Percentiles rank a stretch among this genome's conserved stretches.
Conservation (phyloP, 2,797 vertebrate species). For the Notamacropus eugenii region DNA sequence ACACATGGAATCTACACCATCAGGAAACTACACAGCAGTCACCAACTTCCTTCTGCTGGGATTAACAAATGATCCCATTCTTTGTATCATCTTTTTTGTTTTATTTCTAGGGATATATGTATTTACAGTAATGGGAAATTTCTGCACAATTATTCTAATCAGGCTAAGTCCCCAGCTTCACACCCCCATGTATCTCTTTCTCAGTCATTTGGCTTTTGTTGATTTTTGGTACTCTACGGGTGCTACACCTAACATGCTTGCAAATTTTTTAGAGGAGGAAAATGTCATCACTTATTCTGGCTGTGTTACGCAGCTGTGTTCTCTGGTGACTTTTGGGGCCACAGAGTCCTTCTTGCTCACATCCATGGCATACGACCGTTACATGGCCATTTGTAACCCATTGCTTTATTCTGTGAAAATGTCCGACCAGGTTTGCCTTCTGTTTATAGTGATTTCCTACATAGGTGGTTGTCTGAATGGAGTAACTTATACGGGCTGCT, state of each 20-base stretch:
- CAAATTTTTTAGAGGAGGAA: conserved; percentile 50
- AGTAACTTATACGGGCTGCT: conserved; percentile 69
- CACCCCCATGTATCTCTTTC: conserved; percentile 78
- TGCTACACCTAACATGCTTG: conserved; percentile 73
- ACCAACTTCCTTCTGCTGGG: conserved; percentile 71
- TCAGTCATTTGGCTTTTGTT: conserved; percentile 66
- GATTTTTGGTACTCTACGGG: conserved; percentile 73
- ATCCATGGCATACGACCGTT: conserved; percentile 77
- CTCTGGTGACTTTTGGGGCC: conserved; percentile 63
- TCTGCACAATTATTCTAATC: conserved; percentile 67
- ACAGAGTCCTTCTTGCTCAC: conserved; percentile 73
- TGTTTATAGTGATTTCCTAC: conserved; percentile 45
- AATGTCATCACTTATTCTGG: conserved; percentile 58
- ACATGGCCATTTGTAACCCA: conserved; percentile 74
- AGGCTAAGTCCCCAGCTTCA: conserved; percentile 63
- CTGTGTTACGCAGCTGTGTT: conserved; percentile 71
- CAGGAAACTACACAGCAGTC: conserved; percentile 55
- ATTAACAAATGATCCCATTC: conserved; percentile 60
- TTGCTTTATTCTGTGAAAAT: conserved; percentile 67
- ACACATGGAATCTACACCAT: background rate
- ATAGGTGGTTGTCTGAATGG: conserved; percentile 53
- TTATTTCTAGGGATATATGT: conserved; percentile 65
- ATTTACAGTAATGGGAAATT: conserved; percentile 63
- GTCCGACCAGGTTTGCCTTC: conserved; percentile 40
- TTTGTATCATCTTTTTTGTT: conserved; percentile 61